Evolutionary conservation across 2,113 vertebrate species (phyloP).

Genomic region (Physeter macrocephalus): DNA sequence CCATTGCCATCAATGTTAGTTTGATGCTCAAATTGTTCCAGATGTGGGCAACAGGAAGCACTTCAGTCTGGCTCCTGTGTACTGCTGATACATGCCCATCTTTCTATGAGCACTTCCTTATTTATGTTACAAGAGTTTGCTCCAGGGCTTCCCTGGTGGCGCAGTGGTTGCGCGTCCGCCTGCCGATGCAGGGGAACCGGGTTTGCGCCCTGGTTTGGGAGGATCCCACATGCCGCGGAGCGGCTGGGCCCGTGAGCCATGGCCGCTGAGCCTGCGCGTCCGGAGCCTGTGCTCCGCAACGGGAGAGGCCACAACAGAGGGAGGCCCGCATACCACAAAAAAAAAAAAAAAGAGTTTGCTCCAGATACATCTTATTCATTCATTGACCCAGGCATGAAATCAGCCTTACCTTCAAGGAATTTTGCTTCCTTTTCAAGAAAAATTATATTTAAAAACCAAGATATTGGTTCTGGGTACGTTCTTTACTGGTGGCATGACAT

Average conservation of each 20-base stretch:
- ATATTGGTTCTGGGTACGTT: neutral
- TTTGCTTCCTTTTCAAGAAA: neutral
- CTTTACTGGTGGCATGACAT: neutral
- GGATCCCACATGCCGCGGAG: too few relatives aligned
- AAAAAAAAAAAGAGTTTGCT: neutral
- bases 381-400: neutral
- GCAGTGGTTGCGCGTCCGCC: too few relatives aligned
- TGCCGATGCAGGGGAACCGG: too few relatives aligned
- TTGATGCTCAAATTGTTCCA: neutral
- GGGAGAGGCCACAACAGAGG: too few relatives aligned
- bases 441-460: neutral
- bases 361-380: neutral
- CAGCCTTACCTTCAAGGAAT: neutral
- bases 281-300: too few relatives aligned
- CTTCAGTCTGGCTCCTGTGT: neutral
- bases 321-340: too few relatives aligned
- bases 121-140: neutral
- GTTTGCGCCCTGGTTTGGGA: too few relatives aligned
- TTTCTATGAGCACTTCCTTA: neutral
- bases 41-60: too few relatives aligned
- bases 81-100: neutral
- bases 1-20: neutral
- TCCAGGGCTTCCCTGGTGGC: too few relatives aligned
- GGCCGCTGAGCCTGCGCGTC: too few relatives aligned
- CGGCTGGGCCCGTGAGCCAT: too few relatives aligned